Conservation (phyloP, 2,113 vertebrate species). For the Microcebus tavaratra region DNA sequence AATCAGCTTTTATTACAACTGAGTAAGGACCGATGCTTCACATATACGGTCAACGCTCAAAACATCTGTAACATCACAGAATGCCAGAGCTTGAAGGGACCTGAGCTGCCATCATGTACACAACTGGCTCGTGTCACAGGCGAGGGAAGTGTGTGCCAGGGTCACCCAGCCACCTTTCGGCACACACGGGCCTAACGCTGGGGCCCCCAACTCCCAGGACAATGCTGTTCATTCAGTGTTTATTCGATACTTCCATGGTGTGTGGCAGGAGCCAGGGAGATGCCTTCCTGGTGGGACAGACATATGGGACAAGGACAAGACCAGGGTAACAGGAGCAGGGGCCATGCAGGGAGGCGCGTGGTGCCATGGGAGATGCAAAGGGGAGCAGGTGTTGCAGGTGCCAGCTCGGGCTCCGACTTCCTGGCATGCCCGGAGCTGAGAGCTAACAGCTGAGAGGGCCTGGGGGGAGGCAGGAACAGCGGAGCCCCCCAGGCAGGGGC, state of each 20-base stretch:
- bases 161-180: background rate
- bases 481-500: rapidly evolving
- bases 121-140: background rate
- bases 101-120: rapidly evolving
- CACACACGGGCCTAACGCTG: background rate
- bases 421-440: rapidly evolving
- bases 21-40: background rate
- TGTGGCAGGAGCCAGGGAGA: background rate
- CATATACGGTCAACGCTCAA: background rate
- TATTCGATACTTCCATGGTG: background rate
- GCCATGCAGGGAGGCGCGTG: rapidly evolving
- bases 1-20: background rate
- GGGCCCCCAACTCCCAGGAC: rapidly evolving
- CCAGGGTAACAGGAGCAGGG: rapidly evolving
- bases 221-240: rapidly evolving
- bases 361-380: rapidly evolving
- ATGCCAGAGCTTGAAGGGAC: background rate
- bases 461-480: rapidly evolving
- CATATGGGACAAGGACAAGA: rapidly evolving
- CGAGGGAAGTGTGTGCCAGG: rapidly evolving
- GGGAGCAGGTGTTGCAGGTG: background rate
- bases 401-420: background rate
- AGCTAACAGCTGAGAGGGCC: background rate
- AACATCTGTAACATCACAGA: background rate
- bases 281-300: background rate